Base-by-base conservation (phyloP, 2,797 vertebrate genomes). In the Girardinus metallicus region DNA sequence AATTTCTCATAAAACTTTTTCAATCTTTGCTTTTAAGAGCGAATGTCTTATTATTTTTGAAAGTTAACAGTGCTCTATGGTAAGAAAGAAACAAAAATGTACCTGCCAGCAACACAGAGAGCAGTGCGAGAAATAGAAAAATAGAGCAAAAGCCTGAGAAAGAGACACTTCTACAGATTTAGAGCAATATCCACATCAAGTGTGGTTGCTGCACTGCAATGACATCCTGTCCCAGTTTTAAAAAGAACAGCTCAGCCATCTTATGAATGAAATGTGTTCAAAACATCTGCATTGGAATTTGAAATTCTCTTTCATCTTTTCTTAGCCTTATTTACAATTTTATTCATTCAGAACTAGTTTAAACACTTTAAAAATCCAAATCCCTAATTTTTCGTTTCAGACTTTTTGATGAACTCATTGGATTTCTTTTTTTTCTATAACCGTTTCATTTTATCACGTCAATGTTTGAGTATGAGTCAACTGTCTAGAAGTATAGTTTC, bases 211-310 rank as follows among this genome's bases (percentile, higher is more conserved):
- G 72, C 76, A 70, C 41, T 31, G 73, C 41, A 77, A 21, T 36
- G 72, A 34, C 57, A 80, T 57, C 57, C 78, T 86, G 86, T 81
- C 85, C 86, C 80, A 81, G 83, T 83, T 91, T 85, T 80, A 36
- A 60, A 62, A 46, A 51, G 18, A 88, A 88, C 70, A 83, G 75
- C 80, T 76, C 34, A 83, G 46, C 18, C 13, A 39, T 80, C 34
- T 23, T 78, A 34, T 21, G n/a, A 77, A 26, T 36, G 62, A 76
- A 79, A 83, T 62, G 21, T 43, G n/a, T 78, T 76, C 73, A 74
- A 85, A 86, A 64, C 39, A 66, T 66, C 34, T 18, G 1, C 62
- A 66, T 39, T 18, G 80, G 55, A 26, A 83, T 80, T 80, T 73
- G 1, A 68, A 60, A 57, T 83, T 87, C 43, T 64, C 6, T 43